These are phyloP conservation scores for Eupithecia subfuscata DNA, from an alignment of 2,888 invertebrate species.

Conservation along the genomic window DNA sequence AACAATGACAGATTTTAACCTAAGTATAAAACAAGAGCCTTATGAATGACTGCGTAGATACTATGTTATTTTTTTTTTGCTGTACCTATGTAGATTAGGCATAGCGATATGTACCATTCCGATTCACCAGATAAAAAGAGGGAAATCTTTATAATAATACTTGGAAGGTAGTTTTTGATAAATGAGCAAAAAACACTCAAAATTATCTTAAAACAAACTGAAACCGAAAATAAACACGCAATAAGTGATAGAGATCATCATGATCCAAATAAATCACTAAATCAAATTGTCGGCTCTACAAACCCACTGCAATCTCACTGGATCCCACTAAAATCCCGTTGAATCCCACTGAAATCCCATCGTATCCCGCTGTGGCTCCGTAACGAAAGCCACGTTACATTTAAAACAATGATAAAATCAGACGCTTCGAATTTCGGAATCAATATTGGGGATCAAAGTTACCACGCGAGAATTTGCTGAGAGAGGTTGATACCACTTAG, in stretches of 20 bases:
- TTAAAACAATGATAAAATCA: conserved; percentile 78
- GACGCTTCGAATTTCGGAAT: conserved; percentile 54
- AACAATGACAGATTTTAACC: no score
- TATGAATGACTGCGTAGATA: no score
- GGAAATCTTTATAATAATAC: neutral
- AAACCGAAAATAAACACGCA: neutral
- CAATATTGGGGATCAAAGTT: conserved; percentile 77
- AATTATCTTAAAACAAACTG: neutral
- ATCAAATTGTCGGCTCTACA: conserved; percentile 56
- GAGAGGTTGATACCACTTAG: conserved; percentile 46
- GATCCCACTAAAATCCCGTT: conserved; percentile 28
- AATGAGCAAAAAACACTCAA: neutral
- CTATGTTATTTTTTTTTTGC: no score
- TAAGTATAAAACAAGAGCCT: no score
- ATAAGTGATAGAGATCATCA: conserved; percentile 40
- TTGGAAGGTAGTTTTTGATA: neutral
- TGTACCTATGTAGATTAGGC: no score
- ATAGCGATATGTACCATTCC: no score
- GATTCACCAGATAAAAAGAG: neutral
- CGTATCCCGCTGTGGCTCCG: conserved; percentile 41
- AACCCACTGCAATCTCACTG: conserved; percentile 25
- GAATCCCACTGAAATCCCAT: conserved; percentile 18
- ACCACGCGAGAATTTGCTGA: conserved; percentile 46
- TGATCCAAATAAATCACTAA: conserved; percentile 52
- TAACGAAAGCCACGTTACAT: conserved; percentile 53